These are phyloP conservation scores for Acronicta psi DNA, from an alignment of 2,888 invertebrate genomes.

Conservation along the genomic window DNA sequence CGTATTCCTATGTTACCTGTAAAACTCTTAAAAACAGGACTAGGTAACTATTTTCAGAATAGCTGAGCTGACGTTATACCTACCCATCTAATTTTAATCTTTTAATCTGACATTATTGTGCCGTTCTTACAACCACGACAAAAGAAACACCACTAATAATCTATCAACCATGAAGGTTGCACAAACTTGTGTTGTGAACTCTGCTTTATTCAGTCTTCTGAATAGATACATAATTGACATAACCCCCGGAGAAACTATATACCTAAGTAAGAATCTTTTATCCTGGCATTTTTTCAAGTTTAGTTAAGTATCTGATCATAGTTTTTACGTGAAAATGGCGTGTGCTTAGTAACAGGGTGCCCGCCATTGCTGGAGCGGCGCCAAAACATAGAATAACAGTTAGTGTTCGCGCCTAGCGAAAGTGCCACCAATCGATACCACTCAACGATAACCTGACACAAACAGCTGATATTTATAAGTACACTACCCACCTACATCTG, in stretches of 20 bases:
- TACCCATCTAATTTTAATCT: not conserved
- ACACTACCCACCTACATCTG: slow-evolving; percentile 27
- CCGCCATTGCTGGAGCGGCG: slow-evolving; percentile 73
- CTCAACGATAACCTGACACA: slow-evolving; percentile 65
- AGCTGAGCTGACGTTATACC: not conserved
- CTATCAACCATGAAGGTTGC: slow-evolving; percentile 39
- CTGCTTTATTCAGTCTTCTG: slow-evolving; percentile 7
- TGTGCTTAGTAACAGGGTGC: slow-evolving; percentile 70
- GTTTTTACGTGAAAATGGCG: slow-evolving; percentile 47
- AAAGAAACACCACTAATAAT: slow-evolving; percentile 26
- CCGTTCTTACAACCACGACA: slow-evolving; percentile 29
- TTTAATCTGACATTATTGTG: slow-evolving; percentile 26
- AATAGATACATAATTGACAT: slow-evolving; percentile 4
- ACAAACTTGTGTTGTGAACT: slow-evolving; percentile 25
- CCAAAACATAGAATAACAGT: slow-evolving; percentile 76
- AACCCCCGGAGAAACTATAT: not conserved
- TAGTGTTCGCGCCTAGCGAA: slow-evolving; percentile 68
- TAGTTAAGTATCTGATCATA: slow-evolving; percentile 12
- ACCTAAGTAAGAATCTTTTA: not conserved
- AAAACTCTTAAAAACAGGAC: too few relatives aligned
- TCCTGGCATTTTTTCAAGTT: not conserved
- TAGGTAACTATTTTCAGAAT: not conserved
- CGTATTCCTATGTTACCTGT: not conserved
- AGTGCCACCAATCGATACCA: slow-evolving; percentile 79
- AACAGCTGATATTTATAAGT: slow-evolving; percentile 74